Base-by-base conservation (phyloP, 2,888 invertebrate species). In the Colostygia pectinataria region DNA sequence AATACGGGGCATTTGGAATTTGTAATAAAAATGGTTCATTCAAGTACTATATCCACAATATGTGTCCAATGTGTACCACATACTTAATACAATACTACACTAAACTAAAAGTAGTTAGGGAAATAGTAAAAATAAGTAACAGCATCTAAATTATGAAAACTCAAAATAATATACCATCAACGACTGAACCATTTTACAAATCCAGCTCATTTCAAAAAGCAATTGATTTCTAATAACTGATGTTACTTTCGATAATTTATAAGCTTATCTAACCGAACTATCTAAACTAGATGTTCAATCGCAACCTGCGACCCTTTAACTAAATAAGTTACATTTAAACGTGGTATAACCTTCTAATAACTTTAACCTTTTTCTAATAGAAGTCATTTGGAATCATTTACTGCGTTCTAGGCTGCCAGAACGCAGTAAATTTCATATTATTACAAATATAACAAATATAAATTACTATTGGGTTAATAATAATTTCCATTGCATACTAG, bases 221-320 rank as follows among this genome's bases (percentile, higher is more conserved):
- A 23, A 44, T 49, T 52, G 40, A 52, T 52, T 52, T 18, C 12
- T 23, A 42, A 42, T 34, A 38, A n/a, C n/a, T n/a, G n/a, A n/a
- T n/a, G n/a, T n/a, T n/a, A n/a, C n/a, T n/a, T n/a, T n/a, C n/a
- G n/a, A n/a, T n/a, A n/a, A n/a, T n/a, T n/a, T n/a, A n/a, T n/a
- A 41, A 37, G 34, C 32, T 47, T 28, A 43, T 40, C 39, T 43
- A 20, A 44, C 29, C 40, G n/a, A 46, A 53, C 51, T 52, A 52
- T 54, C 50, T 37, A 43, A 46, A 51, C 42, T 50, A 55, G 50
- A 56, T 55, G 50, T 53, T 55, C 39, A 51, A 49, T 38, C 14
- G 34, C 53, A 39, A 56, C 59, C 56, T 51, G 10, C 28, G 44
- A 47, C 47, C 54, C 40, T 34, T 33, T 41, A 44, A 14, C 27